Evolutionary conservation across 2,113 vertebrate species (phyloP), one percentile per base, ranked within the genome.

Genomic region (Pyxicephalus adspersus): DNA sequence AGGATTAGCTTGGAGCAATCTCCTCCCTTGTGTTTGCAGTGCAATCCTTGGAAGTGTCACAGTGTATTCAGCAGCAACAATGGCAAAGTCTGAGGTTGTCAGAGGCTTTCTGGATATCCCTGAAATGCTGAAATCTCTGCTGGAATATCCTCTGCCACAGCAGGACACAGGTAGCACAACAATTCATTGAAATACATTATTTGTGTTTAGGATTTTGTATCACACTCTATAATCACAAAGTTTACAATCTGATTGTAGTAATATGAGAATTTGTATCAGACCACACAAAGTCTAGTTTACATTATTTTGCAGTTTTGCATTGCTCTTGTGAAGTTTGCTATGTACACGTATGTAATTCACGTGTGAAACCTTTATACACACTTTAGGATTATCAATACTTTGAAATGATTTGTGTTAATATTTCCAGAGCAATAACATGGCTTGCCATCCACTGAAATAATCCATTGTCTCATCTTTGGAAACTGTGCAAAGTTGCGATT

Each of bases 41-140:
- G 76, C 22, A 86, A 54, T 87, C 81, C 80, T 54, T 0, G 3
- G 75, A 83, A 8, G 79, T 83, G 70, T 83, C 0, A 5, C 80
- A 79, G 83, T 72, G 52, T 23, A 57, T 79, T 84, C 84, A 60
- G 17, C 20, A 9, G 79, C 64, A 84, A 83, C 86, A 73, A 90
- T 92, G 93, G 89, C 89, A n/a, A 86, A 87, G 87, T 88, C 90
- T 64, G 84, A 86, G 83, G 87, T 70, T 74, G 61, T 92, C 0
- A 85, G 86, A 84, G 90, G 83, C 88, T 86, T 0, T 72, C 89
- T 71, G 90, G 94, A 97, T 83, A 93, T 96, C 74, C 94, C 95
- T 0, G 95, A 96, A 85, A 91, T 97, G 78, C 91, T 97, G 81
- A 96, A 91, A 87, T 92, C 94, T 1, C 85, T 97, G 77, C 89